Base-by-base conservation (phyloP, 2,797 vertebrate genomes). In the Threskiornis aethiopicus region DNA sequence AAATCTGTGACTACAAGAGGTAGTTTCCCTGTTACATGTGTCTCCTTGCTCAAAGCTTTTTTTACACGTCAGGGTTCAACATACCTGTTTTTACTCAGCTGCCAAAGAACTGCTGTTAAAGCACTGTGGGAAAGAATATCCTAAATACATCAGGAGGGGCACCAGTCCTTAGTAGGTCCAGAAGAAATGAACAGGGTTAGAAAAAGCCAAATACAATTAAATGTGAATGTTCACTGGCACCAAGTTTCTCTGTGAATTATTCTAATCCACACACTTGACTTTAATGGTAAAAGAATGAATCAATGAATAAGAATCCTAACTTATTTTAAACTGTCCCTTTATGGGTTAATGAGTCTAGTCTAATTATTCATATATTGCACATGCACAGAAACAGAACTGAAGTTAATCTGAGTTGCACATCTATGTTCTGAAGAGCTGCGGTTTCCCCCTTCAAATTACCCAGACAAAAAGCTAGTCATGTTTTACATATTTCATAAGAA, bases 401-500 rank as follows among this genome's bases (percentile, higher is more conserved):
- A 89, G 49, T 59, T 90, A 46, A 62, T 83, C 58, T 77, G 76
- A 65, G 26, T 57, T 81, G 72, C 51, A 44, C 42, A 41, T 83
- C 52, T 88, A 26, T 24, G 46, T 90, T 85, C 67, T 59, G 73
- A 88, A 87, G 78, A 83, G 61, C 75, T 88, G 29, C 0, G 0
- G 69, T 89, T 90, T 57, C 54, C 49, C 11, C 31, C 28, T 78
- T 79, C 52, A 66, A 94, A 66, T 66, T 81, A 87, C 64, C 39
- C 52, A 87, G 96, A 80, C 54, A 84, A 83, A 93, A 93, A 73
- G 25, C 70, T 94, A 75, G 59, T 95, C 21, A 25, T 51, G 29
- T 94, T 91, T 80, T 93, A n/a, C 77, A 24, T 57, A 47, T 87
- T 89, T 84, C 89, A 46, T 70, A 44, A 90, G 71, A 97, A 96